A percentile compares a stretch with the other conserved stretches of the same genome.
phyloP scores from a whole-genome alignment of 2,797 vertebrate genomes.

The Gymnopithys bicolor region DNA sequence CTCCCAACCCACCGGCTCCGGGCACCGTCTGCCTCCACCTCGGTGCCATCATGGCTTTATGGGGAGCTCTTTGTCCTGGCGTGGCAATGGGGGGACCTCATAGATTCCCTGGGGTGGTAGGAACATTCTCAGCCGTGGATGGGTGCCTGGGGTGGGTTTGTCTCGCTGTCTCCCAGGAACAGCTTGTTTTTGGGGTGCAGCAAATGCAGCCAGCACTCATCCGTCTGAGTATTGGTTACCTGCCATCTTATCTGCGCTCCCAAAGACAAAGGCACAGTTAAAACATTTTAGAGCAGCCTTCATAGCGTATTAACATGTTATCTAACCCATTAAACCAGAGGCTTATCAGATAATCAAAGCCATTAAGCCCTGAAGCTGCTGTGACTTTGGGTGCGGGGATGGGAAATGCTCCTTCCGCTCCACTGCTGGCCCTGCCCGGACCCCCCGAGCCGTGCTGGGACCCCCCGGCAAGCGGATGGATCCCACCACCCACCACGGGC shows the following conservation, averaged over 20 bases:
- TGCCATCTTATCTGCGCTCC: conserved; percentile 78
- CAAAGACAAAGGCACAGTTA: conserved; percentile 79
- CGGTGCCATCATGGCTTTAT: not conserved
- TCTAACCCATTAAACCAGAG: conserved; percentile 78
- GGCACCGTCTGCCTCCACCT: not conserved
- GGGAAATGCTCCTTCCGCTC: conserved; percentile 38
- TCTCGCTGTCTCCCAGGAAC: fast-evolving
- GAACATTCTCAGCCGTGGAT: fast-evolving
- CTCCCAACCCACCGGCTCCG: fast-evolving
- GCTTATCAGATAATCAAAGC: conserved; percentile 79
- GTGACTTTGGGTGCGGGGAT: conserved; percentile 70
- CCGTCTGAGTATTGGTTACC: conserved; percentile 68
- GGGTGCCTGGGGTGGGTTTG: not conserved
- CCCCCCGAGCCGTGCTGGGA: not conserved
- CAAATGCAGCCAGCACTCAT: not conserved
- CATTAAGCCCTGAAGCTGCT: conserved; percentile 77
- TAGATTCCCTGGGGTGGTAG: not conserved
- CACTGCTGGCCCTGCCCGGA: not conserved
- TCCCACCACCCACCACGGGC: not conserved
- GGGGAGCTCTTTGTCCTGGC: not conserved
- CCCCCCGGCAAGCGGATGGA: fast-evolving
- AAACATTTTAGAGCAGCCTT: conserved; percentile 75
- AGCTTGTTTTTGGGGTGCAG: not conserved
- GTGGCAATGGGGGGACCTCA: fast-evolving
- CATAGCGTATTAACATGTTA: conserved; percentile 77